phyloP scores from a whole-genome alignment of 2,113 vertebrate species.

The Oriolus oriolus region DNA sequence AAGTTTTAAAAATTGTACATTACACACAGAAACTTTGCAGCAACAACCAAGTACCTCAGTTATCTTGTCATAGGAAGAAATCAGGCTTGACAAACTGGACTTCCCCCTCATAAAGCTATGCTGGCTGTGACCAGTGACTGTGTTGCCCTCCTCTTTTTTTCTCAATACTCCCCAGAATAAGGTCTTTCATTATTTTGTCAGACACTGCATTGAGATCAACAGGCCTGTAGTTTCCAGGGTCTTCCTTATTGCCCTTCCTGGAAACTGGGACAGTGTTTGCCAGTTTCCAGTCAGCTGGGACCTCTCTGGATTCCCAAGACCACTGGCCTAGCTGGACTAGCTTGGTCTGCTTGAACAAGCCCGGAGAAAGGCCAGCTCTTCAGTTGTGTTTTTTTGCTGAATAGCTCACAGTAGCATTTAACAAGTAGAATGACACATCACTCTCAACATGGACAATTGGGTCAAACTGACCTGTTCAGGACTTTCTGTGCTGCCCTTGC shows the following conservation, averaged over 20 bases:
- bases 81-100: background rate
- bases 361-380: background rate
- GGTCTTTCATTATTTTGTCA: background rate
- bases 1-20: background rate
- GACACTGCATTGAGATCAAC: background rate
- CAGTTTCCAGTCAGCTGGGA: background rate
- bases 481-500: background rate
- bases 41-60: background rate
- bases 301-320: background rate
- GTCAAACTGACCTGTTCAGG: background rate
- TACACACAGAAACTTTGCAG: background rate
- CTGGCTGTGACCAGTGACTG: background rate
- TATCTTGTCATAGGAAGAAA: background rate
- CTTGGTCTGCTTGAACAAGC: background rate
- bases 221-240: background rate
- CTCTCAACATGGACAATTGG: background rate
- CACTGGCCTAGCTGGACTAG: background rate
- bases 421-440: background rate
- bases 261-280: fast-evolving
- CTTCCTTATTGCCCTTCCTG: background rate
- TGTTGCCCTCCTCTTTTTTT: background rate
- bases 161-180: background rate
- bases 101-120: background rate
- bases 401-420: background rate
- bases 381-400: background rate